These are phyloP conservation scores for Diorhabda carinulata DNA, from an alignment of 1,140 invertebrate genomes.

Conservation along the genomic window DNA sequence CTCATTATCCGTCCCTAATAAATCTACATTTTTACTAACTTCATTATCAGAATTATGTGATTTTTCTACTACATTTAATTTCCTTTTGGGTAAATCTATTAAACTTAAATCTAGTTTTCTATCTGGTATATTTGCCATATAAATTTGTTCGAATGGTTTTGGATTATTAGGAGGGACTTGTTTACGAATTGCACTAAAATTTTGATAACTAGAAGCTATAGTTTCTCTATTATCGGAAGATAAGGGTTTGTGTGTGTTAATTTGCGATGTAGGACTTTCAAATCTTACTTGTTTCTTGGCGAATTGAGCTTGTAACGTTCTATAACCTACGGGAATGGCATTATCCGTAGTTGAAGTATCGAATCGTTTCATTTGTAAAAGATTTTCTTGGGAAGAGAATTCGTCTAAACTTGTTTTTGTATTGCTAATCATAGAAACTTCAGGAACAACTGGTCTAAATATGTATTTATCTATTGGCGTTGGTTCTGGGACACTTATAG, in stretches of 20 bases:
- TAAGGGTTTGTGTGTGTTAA: constrained; percentile 19
- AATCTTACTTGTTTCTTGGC: constrained; percentile 35
- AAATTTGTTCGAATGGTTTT: constrained; percentile 40
- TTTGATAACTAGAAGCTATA: constrained; percentile 5
- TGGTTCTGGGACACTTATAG: neutral
- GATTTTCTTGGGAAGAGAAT: constrained; percentile 31
- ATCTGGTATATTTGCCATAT: constrained; percentile 44
- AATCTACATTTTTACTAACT: neutral
- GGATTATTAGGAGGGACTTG: constrained; percentile 7
- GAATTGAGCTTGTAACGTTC: constrained; percentile 17
- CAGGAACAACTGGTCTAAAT: constrained; percentile 34
- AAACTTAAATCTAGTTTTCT: constrained; percentile 44
- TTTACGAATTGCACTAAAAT: constrained; percentile 14
- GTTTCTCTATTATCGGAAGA: constrained; percentile 17
- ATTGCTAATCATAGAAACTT: constrained; percentile 36
- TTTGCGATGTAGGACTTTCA: constrained; percentile 26
- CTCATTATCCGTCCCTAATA: neutral
- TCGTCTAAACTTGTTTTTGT: constrained; percentile 19
- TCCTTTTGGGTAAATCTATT: constrained; percentile 30
- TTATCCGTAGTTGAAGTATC: constrained; percentile 1
- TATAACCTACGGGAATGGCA: neutral
- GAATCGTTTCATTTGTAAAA: constrained; percentile 32
- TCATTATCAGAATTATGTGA: neutral
- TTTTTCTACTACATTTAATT: no score
- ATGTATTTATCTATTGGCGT: neutral